A percentile compares a stretch with the other conserved stretches of the same genome.
Evolutionary conservation across 2,888 invertebrate genomes (phyloP).

Genomic region (Apocheima hispidaria): DNA sequence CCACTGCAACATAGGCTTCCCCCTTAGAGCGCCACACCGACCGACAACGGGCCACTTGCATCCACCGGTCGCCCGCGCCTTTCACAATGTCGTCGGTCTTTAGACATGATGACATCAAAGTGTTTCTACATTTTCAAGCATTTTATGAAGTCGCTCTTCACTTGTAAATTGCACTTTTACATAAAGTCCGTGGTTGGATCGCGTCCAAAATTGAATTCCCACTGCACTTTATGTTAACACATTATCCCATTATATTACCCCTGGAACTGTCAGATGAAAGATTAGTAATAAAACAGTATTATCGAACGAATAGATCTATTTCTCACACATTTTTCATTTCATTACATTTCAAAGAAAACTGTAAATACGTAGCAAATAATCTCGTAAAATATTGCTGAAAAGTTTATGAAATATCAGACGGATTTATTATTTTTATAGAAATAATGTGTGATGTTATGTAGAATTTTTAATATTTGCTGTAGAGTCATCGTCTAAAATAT

Average conservation of each 20-base stretch:
- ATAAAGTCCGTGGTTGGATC: constrained; percentile 13
- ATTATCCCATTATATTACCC: constrained; percentile 12
- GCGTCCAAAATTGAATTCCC: constrained; percentile 27
- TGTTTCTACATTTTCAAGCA: too few relatives aligned
- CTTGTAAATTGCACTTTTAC: not conserved
- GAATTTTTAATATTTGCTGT: not conserved
- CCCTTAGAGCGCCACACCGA: too few relatives aligned
- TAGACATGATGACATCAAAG: too few relatives aligned
- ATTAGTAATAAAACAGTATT: constrained; percentile 11
- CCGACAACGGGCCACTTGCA: too few relatives aligned
- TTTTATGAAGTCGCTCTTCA: too few relatives aligned
- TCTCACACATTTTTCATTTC: constrained; percentile 15
- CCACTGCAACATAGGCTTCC: too few relatives aligned
- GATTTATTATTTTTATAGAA: not conserved
- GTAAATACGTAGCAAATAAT: constrained; percentile 27
- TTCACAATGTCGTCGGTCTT: too few relatives aligned
- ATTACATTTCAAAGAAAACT: constrained; percentile 19
- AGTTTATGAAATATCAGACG: not conserved
- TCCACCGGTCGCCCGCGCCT: too few relatives aligned
- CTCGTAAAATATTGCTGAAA: not conserved
- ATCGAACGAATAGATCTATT: not conserved
- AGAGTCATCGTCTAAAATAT: not conserved
- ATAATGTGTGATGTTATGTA: not conserved
- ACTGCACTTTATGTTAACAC: constrained; percentile 19
- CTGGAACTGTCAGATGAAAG: constrained; percentile 16